Evolutionary conservation across 1,140 invertebrate species (phyloP).

Genomic region (Zaprionus ghesquierei): DNA sequence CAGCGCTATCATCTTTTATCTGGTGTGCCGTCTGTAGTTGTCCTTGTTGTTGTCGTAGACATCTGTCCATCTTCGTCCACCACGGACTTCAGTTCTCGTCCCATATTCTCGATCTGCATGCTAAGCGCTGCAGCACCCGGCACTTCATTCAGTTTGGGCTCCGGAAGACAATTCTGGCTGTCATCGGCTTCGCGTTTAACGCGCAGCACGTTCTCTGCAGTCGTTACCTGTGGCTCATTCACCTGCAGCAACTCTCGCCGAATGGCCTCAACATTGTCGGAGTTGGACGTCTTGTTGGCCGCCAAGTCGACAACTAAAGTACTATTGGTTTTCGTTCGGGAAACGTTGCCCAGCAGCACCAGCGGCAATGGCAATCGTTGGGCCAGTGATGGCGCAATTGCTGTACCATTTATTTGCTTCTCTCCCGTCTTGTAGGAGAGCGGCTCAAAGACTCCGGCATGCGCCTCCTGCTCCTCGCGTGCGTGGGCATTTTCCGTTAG

Average conservation of each 20-base stretch:
- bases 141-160: constrained; percentile 52
- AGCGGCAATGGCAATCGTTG: constrained; percentile 66
- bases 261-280: constrained; percentile 73
- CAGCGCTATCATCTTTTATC: constrained; percentile 4
- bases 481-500: constrained; percentile 63
- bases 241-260: constrained; percentile 67
- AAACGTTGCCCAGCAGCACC: constrained; percentile 57
- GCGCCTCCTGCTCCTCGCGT: constrained; percentile 58
- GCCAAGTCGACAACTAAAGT: constrained; percentile 2
- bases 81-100: constrained; percentile 74
- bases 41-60: background rate
- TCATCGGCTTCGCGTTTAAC: constrained; percentile 48
- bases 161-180: constrained; percentile 55
- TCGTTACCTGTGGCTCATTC: constrained; percentile 16
- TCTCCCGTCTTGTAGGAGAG: constrained; percentile 77
- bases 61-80: constrained; percentile 50
- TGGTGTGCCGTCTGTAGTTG: background rate
- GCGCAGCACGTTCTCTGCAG: constrained; percentile 11
- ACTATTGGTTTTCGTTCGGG: constrained; percentile 10
- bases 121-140: constrained; percentile 25
- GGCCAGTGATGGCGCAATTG: constrained; percentile 14
- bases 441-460: constrained; percentile 69
- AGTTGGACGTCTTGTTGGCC: constrained; percentile 36
- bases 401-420: constrained; percentile 48
- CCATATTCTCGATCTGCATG: constrained; percentile 64